Percentiles rank a stretch among this genome's conserved stretches.
These are phyloP conservation scores for Heliconius hermathena DNA, from an alignment of 1,140 invertebrate species.

Conservation along the genomic window DNA sequence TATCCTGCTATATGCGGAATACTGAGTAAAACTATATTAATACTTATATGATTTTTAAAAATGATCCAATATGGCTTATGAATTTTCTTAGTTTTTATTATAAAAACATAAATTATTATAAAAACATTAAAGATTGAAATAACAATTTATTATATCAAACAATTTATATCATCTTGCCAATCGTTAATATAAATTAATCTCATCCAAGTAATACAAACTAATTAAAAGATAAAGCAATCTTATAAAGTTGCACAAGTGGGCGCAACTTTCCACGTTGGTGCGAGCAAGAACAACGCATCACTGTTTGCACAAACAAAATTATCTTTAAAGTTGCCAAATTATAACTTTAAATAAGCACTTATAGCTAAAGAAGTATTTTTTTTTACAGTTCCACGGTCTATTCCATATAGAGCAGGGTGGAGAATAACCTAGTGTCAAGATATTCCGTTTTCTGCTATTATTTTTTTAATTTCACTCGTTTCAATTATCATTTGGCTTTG, in stretches of 20 bases:
- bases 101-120: no score
- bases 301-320: constrained; percentile 1
- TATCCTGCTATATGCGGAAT: no score
- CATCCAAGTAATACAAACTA: constrained; percentile 3
- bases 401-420: neutral
- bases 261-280: neutral
- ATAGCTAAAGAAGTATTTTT: neutral
- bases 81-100: no score
- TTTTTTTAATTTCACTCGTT: no score
- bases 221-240: constrained; percentile 9
- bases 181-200: constrained; percentile 1
- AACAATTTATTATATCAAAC: no score
- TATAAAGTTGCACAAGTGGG: neutral
- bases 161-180: no score
- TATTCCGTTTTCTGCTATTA: neutral
- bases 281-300: neutral
- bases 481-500: no score
- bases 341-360: neutral
- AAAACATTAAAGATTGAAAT: no score
- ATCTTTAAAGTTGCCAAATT: neutral
- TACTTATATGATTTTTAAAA: no score
- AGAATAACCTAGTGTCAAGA: neutral
- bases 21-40: no score
- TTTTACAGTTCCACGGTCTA: neutral
- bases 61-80: no score